Evolutionary conservation across 2,888 invertebrate species (phyloP), one percentile per base, ranked within the genome.

Genomic region (Polymixis flavicincta): DNA sequence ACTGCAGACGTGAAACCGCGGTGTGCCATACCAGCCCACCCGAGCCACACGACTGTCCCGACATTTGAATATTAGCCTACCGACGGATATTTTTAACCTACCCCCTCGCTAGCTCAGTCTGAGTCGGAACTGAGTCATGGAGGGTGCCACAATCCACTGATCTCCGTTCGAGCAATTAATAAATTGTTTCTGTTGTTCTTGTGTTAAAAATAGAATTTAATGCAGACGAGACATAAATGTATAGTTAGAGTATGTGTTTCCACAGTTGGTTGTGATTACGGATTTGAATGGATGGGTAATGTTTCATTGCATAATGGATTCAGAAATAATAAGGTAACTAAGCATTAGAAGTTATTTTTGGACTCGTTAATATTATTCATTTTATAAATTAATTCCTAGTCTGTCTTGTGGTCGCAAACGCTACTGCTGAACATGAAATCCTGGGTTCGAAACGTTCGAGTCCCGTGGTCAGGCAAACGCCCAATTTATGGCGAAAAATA

Each of bases 1-100:
- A 69, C 64, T 77, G 77, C 77, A 67, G 71, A 71, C 72, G 74
- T n/a, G 17, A 64, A 74, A 48, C 54, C 68, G 28, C 87, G 76
- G 50, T 68, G 69, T 80, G 84, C n/a, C n/a, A n/a, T n/a, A 68
- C 81, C 69, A 77, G 77, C 68, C 85, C 82, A 86, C 84, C 80
- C 88, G 82, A 86, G 80, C 79, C 89, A 85, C 87, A 87, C 90
- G 89, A 92, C 94, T 93, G 92, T 84, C 79, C 60, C 71, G 73
- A 52, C 63, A 84, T 84, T 78, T 57, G 52, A 69, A 63, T 85
- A 92, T 91, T 77, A 88, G 86, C 85, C 88, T 80, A 82, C 82
- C 82, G 84, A 2, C 82, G 87, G 88, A 85, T 95, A 95, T 95
- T 95, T 95, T 92, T 95, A 95, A 92, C 93, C 68, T 91, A 94